Evolutionary conservation across 2,797 vertebrate species (phyloP).

Genomic region (Gambusia yucatana): DNA sequence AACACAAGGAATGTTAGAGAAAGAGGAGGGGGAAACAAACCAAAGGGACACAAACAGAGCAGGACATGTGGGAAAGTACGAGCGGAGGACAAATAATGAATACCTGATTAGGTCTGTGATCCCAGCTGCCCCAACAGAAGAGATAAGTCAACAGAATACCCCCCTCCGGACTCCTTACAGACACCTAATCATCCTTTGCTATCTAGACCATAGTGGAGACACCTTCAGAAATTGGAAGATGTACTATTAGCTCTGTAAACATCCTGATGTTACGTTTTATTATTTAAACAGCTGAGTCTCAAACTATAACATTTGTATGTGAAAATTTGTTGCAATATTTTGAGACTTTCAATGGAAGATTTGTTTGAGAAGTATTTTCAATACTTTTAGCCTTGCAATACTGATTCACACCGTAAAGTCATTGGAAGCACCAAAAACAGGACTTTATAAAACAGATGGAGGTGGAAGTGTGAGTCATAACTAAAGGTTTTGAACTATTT

Average conservation of each 20-base stretch:
- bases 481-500: background rate
- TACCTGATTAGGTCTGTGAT: slow-evolving; percentile 20
- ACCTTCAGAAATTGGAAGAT: background rate
- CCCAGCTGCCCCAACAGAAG: background rate
- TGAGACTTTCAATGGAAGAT: background rate
- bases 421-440: background rate
- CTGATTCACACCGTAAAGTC: background rate
- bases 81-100: slow-evolving; percentile 11
- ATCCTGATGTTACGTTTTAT: background rate
- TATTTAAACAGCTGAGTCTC: background rate
- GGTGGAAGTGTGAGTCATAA: background rate
- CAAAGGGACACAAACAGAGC: background rate
- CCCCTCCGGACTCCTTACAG: slow-evolving; percentile 1
- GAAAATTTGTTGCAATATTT: background rate
- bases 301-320: background rate
- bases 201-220: slow-evolving; percentile 2
- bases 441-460: background rate
- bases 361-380: background rate
- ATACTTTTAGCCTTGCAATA: background rate
- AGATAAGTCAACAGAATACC: slow-evolving; percentile 47
- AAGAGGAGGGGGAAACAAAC: too few species aligned
- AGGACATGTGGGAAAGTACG: slow-evolving; percentile 2
- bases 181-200: slow-evolving; percentile 10
- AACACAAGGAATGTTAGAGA: slow-evolving; percentile 6
- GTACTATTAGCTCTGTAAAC: background rate